phyloP scores from a whole-genome alignment of 2,113 vertebrate genomes.

The Trachemys scripta region DNA sequence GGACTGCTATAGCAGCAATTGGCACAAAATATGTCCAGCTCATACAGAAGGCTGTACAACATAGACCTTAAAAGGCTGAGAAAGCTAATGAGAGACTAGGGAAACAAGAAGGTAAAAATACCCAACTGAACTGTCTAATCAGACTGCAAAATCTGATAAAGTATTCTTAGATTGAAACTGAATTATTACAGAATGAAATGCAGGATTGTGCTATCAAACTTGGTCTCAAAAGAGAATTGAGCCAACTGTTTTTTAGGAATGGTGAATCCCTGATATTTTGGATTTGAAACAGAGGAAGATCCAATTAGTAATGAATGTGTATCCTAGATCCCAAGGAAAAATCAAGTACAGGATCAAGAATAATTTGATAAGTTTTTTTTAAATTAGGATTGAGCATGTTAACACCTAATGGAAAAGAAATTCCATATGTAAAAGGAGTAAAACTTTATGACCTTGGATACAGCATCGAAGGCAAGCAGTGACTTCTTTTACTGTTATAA shows the following conservation, averaged over 20 bases:
- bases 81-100: not conserved
- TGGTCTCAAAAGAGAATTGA: constrained; percentile 26
- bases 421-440: not conserved
- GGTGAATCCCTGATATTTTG: not conserved
- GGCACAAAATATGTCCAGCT: not conserved
- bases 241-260: not conserved
- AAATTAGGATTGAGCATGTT: not conserved
- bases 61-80: not conserved
- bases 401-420: not conserved
- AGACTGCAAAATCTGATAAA: not conserved
- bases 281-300: not conserved
- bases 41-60: not conserved
- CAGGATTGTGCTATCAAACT: not conserved
- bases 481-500: not conserved
- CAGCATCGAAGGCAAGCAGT: constrained; percentile 21
- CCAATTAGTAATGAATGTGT: constrained; percentile 1
- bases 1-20: not conserved
- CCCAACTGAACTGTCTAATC: not conserved
- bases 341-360: constrained; percentile 17
- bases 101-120: not conserved
- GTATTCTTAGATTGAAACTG: not conserved
- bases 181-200: not conserved
- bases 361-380: constrained; percentile 13
- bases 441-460: not conserved
- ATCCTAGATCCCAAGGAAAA: not conserved